Evolutionary conservation across 2,888 invertebrate species (phyloP), one percentile per base, ranked within the genome.

Genomic region (Synergus laeviventris): DNA sequence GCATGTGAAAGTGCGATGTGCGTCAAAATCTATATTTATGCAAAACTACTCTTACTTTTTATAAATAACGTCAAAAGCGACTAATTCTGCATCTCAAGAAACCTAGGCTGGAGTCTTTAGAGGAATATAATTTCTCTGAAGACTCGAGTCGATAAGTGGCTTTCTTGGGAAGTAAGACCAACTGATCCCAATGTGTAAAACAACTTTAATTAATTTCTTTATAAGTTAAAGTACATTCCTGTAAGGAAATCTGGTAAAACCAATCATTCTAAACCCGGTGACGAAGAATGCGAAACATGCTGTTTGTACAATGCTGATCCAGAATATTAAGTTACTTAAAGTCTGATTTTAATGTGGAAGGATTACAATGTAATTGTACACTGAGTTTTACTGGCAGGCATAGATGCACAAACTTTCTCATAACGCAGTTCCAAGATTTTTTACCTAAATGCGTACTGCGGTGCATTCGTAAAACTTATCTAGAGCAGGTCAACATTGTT

Each of bases 151-250:
- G 7, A n/a, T 45, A 16, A 16, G 54, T 60, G 36, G 54, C 73
- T 77, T 78, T 78, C 74, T 76, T 74, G 76, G 49, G 74, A 79
- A 78, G 79, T 79, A 77, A 80, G 80, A 80, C 80, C 80, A 79
- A 79, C 79, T 82, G 74, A 79, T 77, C 45, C 73, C 70, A 79
- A 78, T 79, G 66, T 76, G 76, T 76, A 78, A 79, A 64, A 74
- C 56, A 79, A 76, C 74, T 74, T 76, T 75, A 78, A 75, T 61
- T 78, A 76, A 74, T 81, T 83, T 86, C 85, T 84, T 84, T 84
- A 49, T 49, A 81, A 84, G 80, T 83, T 84, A 74, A 83, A 82
- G 80, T 84, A 86, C 86, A 86, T 86, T 86, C 86, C 86, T 85
- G 84, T 80, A 83, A 82, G 79, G 76, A 76, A 80, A 84, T 81